Evolutionary conservation across 1,140 invertebrate genomes (phyloP).

Genomic region (Cepaea nemoralis): DNA sequence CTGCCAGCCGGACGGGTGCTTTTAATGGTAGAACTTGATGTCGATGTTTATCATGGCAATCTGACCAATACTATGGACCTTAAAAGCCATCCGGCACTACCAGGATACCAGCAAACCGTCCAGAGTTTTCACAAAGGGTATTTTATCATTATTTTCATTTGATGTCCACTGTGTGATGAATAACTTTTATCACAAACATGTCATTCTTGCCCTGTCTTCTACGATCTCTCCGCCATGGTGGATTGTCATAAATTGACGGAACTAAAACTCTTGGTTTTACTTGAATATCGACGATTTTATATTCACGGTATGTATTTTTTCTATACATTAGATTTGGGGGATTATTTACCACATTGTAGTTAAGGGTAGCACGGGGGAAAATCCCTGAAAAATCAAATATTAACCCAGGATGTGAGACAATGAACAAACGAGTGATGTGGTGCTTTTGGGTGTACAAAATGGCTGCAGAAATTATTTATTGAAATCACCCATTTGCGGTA

Average conservation of each 20-base stretch:
- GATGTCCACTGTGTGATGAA: not conserved
- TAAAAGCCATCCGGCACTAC: constrained; percentile 71
- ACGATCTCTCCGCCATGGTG: constrained; percentile 30
- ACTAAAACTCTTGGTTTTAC: constrained; percentile 12
- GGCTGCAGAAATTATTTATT: too few species aligned
- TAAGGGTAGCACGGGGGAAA: too few species aligned
- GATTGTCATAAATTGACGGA: constrained; percentile 20
- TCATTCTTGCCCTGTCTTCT: constrained; percentile 4
- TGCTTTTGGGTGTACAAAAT: too few species aligned
- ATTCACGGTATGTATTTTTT: not conserved
- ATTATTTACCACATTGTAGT: too few species aligned
- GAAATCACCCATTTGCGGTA: too few species aligned
- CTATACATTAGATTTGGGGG: not conserved
- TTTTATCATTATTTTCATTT: constrained; percentile 66
- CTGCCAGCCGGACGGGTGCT: constrained; percentile 9
- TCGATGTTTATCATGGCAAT: constrained; percentile 63
- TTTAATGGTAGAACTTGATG: constrained; percentile 61
- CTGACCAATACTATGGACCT: constrained; percentile 69
- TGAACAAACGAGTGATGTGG: too few species aligned
- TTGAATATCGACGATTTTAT: not conserved
- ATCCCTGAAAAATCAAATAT: too few species aligned
- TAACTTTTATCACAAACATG: constrained; percentile 2
- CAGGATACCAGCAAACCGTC: constrained; percentile 68
- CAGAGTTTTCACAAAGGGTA: constrained; percentile 68
- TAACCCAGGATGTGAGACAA: too few species aligned